Evolutionary conservation across 2,888 invertebrate species (phyloP).

Genomic region (Zaprionus obscuricornis): DNA sequence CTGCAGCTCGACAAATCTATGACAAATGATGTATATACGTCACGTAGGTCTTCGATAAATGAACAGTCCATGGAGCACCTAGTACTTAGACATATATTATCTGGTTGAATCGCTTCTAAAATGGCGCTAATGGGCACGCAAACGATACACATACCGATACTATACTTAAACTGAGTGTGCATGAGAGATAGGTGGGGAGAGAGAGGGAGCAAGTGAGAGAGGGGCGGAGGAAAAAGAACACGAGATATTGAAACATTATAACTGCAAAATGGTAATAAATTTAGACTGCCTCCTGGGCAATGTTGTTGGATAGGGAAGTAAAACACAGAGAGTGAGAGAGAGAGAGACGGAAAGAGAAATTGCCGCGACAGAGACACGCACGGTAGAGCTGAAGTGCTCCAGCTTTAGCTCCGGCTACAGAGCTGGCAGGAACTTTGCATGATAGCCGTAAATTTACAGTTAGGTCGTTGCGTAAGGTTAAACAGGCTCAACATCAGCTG

Average conservation of each 20-base stretch:
- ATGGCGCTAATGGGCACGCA: conserved; percentile 72
- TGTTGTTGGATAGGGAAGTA: conserved; percentile 12
- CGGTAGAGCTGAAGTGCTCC: too few species aligned
- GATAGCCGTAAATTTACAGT: conserved; percentile 68
- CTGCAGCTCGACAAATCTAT: conserved; percentile 20
- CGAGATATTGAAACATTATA: conserved; percentile 77
- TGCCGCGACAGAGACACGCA: conserved; percentile 40
- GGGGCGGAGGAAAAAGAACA: conserved; percentile 4
- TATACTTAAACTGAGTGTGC: conserved; percentile 4
- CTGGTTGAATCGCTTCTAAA: conserved; percentile 63
- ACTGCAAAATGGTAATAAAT: conserved; percentile 78
- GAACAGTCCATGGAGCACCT: conserved; percentile 39
- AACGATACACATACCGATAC: conserved; percentile 21
- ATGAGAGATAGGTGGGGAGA: too few species aligned
- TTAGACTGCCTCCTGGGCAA: conserved; percentile 49
- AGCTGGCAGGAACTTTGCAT: conserved; percentile 65
- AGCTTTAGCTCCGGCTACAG: too few species aligned
- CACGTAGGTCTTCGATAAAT: conserved; percentile 53
- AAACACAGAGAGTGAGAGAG: conserved; percentile 4
- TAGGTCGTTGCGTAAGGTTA: conserved; percentile 71
- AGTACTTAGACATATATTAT: conserved; percentile 44
- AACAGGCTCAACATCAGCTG: conserved; percentile 67
- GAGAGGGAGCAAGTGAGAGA: not conserved
- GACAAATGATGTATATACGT: conserved; percentile 49
- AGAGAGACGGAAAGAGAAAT: conserved; percentile 2